Evolutionary conservation across 1,140 invertebrate genomes (phyloP), one percentile per base, ranked within the genome.

Genomic region (Anoplolepis gracilipes): DNA sequence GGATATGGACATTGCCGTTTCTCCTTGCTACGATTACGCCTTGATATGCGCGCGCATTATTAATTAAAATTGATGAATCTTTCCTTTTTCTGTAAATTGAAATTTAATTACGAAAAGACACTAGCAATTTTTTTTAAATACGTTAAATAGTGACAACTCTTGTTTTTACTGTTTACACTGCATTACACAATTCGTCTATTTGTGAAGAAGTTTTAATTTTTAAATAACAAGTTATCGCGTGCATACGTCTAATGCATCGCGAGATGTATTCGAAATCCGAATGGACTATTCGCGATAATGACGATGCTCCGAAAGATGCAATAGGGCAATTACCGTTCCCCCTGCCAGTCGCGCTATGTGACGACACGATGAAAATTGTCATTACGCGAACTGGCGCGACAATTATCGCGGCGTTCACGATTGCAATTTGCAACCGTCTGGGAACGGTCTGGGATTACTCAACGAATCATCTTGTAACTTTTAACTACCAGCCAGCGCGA

Each of bases 391-490:
- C 92, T 93, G 85, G 82, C 92, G 91, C 92, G 93, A 94, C 93
- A 94, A 95, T 95, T 94, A 95, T 95, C 94, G 92, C 92, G 82
- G 92, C 90, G 92, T 93, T 94, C 93, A 93, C 93, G 93, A 95
- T 94, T 94, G 92, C 93, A 93, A 94, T 94, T 94, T 94, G 90
- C 92, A 92, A 92, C 88, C 92, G 92, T 94, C 94, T 93, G 92
- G 93, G 93, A 94, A 94, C 92, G 92, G 93, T 94, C 93, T 94
- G 90, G 93, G 93, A 94, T 95, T 95, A 94, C 94, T 94, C 94
- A 94, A 94, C 94, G 92, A 92, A 93, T 94, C 92, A 92, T 94
- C 94, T 94, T 93, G 94, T 94, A 94, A 95, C 93, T 94, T 94
- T 94, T 93, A 94, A 95, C 93, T 94, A 93, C 93, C 90, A 90